These are phyloP conservation scores for Melanerpes formicivorus DNA, from an alignment of 2,113 vertebrate species.

Conservation along the genomic window DNA sequence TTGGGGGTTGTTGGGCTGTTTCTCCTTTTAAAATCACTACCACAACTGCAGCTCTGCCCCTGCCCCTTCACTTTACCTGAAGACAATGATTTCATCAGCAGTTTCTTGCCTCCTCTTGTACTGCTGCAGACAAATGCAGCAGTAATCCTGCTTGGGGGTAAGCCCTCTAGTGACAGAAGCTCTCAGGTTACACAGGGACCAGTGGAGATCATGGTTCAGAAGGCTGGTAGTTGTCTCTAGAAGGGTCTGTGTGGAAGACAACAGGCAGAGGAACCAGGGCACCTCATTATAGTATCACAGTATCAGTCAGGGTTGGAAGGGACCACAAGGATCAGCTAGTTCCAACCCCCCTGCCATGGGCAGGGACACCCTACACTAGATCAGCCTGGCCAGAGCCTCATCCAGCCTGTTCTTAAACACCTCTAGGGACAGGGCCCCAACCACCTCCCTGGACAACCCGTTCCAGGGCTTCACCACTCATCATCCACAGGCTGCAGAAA, in stretches of 20 bases:
- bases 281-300: neutral
- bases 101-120: conserved; percentile 91
- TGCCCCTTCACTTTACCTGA: conserved; percentile 81
- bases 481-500: neutral
- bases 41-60: neutral
- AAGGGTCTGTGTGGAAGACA: conserved; percentile 81
- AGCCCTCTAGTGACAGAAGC: conserved; percentile 89
- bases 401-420: too few relatives aligned
- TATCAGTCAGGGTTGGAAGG: too few relatives aligned
- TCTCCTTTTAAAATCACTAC: neutral
- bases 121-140: conserved; percentile 94
- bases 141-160: conserved; percentile 93
- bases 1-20: too few relatives aligned
- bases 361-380: too few relatives aligned
- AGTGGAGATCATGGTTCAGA: conserved; percentile 95
- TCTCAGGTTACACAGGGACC: conserved; percentile 94
- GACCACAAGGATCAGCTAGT: too few relatives aligned
- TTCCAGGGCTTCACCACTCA: neutral
- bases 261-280: neutral
- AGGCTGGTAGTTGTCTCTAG: conserved; percentile 95
- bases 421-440: too few relatives aligned
- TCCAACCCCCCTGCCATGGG: too few relatives aligned
- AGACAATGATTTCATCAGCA: conserved; percentile 92
- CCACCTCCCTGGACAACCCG: too few relatives aligned
- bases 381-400: too few relatives aligned